These are phyloP conservation scores for Oenanthe melanoleuca DNA, from an alignment of 2,113 vertebrate species.

Conservation along the genomic window DNA sequence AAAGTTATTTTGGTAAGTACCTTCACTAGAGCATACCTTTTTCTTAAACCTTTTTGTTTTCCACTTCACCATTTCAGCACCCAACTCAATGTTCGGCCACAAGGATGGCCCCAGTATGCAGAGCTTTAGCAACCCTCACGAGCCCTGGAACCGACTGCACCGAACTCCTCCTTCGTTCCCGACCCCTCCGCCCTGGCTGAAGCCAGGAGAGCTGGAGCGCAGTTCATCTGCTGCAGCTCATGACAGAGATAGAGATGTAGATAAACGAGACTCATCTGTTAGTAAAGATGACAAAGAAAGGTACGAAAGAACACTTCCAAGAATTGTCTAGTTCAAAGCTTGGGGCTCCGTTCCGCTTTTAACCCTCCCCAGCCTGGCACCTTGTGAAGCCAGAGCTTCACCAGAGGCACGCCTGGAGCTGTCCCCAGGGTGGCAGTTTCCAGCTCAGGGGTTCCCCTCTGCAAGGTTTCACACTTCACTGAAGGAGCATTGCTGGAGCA, in stretches of 20 bases:
- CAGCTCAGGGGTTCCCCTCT: neutral
- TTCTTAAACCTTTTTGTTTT: slow-evolving; percentile 82
- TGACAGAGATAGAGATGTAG: slow-evolving; percentile 91
- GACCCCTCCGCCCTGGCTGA: slow-evolving; percentile 97
- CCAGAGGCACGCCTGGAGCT: neutral
- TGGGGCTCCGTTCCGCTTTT: slow-evolving; percentile 64
- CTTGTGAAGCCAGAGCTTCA: slow-evolving; percentile 32
- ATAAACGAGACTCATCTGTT: slow-evolving; percentile 90
- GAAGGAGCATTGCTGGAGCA: neutral
- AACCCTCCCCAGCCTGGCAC: slow-evolving; percentile 71
- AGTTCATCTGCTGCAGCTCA: slow-evolving; percentile 91
- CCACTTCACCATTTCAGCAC: slow-evolving; percentile 88
- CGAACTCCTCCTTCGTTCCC: slow-evolving; percentile 97
- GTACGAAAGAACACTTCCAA: slow-evolving; percentile 81
- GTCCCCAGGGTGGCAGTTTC: neutral
- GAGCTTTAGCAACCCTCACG: slow-evolving; percentile 91
- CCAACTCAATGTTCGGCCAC: slow-evolving; percentile 95
- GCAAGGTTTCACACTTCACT: neutral
- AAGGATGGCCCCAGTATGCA: slow-evolving; percentile 92
- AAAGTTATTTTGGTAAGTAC: slow-evolving; percentile 82
- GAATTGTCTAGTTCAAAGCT: slow-evolving; percentile 65
- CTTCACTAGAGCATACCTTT: slow-evolving; percentile 76
- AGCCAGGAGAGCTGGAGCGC: slow-evolving; percentile 93
- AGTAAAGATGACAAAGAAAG: slow-evolving; percentile 98
- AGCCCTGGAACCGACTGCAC: slow-evolving; percentile 98